These are phyloP conservation scores for Phlogophora meticulosa DNA, from an alignment of 2,888 invertebrate genomes.

Conservation along the genomic window DNA sequence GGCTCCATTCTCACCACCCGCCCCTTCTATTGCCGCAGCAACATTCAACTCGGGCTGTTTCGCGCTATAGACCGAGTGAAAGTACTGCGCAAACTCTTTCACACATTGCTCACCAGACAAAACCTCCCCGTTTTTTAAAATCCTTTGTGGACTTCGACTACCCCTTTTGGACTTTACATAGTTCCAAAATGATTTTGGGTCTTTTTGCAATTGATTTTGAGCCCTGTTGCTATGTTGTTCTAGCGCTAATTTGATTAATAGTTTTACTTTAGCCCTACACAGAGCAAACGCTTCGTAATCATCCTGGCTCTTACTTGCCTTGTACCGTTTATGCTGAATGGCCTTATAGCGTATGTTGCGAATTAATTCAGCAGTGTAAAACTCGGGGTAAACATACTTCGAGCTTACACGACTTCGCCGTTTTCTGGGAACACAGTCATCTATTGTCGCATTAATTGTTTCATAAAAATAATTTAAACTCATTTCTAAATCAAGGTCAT, in stretches of 20 bases:
- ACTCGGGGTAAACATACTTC: background rate
- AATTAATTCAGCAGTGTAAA: background rate
- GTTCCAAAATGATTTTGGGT: background rate
- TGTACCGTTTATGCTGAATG: background rate
- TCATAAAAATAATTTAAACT: too few species aligned
- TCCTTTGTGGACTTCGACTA: background rate
- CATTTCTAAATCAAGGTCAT: too few species aligned
- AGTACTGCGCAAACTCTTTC: constrained; percentile 19
- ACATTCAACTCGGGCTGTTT: constrained; percentile 16
- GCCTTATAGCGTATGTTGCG: background rate
- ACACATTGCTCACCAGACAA: background rate
- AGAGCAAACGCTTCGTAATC: background rate
- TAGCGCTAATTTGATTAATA: too few species aligned
- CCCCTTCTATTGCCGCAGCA: constrained; percentile 1
- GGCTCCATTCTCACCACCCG: constrained; percentile 2
- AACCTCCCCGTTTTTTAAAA: constrained; percentile 1
- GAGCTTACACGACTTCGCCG: too few species aligned
- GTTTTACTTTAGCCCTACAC: too few species aligned
- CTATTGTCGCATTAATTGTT: too few species aligned
- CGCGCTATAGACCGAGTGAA: constrained; percentile 2
- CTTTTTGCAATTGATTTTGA: too few species aligned
- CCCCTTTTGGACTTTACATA: constrained; percentile 5
- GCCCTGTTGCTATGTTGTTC: too few species aligned
- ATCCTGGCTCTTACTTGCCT: background rate
- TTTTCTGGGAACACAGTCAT: too few species aligned